These are phyloP conservation scores for Danio tinwini DNA, from an alignment of 2,797 vertebrate genomes.

Conservation along the genomic window DNA sequence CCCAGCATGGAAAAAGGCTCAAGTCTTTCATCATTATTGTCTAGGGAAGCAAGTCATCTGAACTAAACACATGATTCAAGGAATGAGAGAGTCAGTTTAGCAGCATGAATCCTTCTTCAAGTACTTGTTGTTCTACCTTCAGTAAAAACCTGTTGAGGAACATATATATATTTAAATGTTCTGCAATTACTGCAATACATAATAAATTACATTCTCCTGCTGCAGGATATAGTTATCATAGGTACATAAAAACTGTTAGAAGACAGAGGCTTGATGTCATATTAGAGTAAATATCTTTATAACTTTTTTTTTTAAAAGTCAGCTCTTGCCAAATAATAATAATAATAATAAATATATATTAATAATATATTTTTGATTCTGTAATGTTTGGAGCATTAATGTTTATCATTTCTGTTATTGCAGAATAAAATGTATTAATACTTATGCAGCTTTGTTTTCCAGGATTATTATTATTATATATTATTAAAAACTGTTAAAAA, in stretches of 20 bases:
- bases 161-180: conserved; percentile 11
- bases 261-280: not conserved
- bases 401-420: not conserved
- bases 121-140: not conserved
- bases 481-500: no score
- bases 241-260: conserved; percentile 35
- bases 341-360: no score
- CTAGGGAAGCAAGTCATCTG: conserved; percentile 39
- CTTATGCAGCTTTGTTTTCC: not conserved
- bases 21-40: conserved; percentile 23
- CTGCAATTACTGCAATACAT: conserved; percentile 10
- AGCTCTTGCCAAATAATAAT: no score
- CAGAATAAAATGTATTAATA: not conserved
- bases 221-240: conserved; percentile 37
- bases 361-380: not conserved
- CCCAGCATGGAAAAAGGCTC: conserved; percentile 21
- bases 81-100: conserved; percentile 11
- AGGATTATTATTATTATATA: no score
- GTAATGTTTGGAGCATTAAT: not conserved
- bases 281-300: not conserved
- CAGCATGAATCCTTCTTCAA: conserved; percentile 9
- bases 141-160: conserved; percentile 4
- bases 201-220: conserved; percentile 26
- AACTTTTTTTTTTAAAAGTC: no score
- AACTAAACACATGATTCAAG: conserved; percentile 43